Conservation (phyloP, 2,888 invertebrate genomes). For the Idaea biselata region DNA sequence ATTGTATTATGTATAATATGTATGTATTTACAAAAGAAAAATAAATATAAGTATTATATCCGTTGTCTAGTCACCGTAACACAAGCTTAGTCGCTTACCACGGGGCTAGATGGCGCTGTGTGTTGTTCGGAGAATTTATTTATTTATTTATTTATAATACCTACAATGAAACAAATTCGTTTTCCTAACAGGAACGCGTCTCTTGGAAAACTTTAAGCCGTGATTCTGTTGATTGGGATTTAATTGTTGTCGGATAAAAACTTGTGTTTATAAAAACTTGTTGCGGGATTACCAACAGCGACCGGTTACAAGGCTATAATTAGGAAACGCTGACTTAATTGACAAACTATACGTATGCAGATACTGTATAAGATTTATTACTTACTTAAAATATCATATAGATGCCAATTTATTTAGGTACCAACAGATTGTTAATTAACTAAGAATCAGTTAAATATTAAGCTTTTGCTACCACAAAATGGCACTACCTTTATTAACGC, state of each 20-base stretch:
- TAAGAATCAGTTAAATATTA: too few relatives aligned
- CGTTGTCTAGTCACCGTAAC: too few relatives aligned
- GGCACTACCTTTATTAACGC: too few relatives aligned
- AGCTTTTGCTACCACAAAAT: too few relatives aligned
- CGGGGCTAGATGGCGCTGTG: too few relatives aligned
- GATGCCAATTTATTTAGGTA: background rate
- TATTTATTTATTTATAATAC: too few relatives aligned
- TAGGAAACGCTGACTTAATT: conserved; percentile 23
- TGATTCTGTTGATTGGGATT: background rate
- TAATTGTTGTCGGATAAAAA: background rate
- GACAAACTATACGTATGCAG: conserved; percentile 19
- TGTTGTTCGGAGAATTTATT: too few relatives aligned
- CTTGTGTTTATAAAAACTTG: conserved; percentile 19
- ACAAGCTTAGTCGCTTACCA: too few relatives aligned
- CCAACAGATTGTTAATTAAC: too few relatives aligned
- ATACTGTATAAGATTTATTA: conserved; percentile 5
- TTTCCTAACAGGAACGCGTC: conserved; percentile 11
- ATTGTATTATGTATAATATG: too few relatives aligned
- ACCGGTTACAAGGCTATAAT: conserved; percentile 24
- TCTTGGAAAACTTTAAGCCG: background rate
- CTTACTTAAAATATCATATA: conserved; percentile 9
- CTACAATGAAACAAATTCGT: conserved; percentile 2
- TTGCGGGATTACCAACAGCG: conserved; percentile 24
- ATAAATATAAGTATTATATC: too few relatives aligned
- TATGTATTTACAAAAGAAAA: too few relatives aligned